Evolutionary conservation across 2,888 invertebrate species (phyloP).

Genomic region (Clostera curtula): DNA sequence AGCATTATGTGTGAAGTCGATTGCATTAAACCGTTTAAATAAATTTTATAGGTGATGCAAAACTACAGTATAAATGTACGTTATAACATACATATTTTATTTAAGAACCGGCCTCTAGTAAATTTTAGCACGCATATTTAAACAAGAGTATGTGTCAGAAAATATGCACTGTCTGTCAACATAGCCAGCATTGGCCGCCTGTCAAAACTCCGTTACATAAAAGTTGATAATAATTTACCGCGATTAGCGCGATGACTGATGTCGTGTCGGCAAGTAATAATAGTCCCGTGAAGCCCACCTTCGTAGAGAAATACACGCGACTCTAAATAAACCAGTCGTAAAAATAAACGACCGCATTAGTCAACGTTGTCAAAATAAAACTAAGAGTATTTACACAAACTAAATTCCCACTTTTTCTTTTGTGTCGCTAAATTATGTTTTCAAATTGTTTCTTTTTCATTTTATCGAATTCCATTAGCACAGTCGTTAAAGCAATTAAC

Average conservation of each 20-base stretch:
- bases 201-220: constrained; percentile 56
- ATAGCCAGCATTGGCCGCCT: constrained; percentile 41
- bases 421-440: constrained; percentile 20
- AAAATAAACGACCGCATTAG: constrained; percentile 71
- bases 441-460: constrained; percentile 16
- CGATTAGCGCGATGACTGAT: constrained; percentile 66
- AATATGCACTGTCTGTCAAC: constrained; percentile 28
- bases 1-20: too few species aligned
- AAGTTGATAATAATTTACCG: constrained; percentile 55
- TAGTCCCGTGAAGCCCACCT: constrained; percentile 54
- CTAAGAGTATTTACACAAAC: constrained; percentile 50
- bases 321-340: constrained; percentile 64
- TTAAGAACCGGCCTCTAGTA: too few species aligned
- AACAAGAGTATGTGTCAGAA: constrained; percentile 15
- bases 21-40: too few species aligned
- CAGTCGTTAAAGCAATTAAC: constrained; percentile 28
- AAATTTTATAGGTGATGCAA: too few species aligned
- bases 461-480: constrained; percentile 25
- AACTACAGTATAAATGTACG: too few species aligned
- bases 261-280: constrained; percentile 66
- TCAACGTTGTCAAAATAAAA: constrained; percentile 71
- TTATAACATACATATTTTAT: too few species aligned
- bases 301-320: constrained; percentile 51
- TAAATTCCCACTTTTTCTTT: constrained; percentile 27
- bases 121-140: too few species aligned